Conservation (phyloP, 2,888 invertebrate genomes). For the Stenotaenia linearis region DNA sequence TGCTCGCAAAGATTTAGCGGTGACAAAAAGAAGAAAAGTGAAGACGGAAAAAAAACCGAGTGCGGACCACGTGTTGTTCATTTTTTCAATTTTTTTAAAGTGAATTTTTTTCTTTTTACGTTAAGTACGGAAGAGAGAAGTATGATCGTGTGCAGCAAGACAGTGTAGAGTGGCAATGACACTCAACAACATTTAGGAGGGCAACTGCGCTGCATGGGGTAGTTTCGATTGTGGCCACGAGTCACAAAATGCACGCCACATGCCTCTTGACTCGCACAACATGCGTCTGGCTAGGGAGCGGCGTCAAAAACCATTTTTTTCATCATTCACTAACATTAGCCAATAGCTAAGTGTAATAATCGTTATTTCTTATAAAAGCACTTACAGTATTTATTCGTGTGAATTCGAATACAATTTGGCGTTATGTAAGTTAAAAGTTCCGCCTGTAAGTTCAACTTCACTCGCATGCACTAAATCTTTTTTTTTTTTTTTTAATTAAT, state of each 20-base stretch:
- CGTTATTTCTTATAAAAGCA: too few species aligned
- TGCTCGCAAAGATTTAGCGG: constrained; percentile 30
- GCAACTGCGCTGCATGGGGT: neutral
- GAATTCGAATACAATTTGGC: too few species aligned
- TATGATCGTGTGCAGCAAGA: neutral
- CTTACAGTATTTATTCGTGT: neutral
- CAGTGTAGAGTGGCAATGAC: neutral
- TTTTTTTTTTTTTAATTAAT: too few species aligned
- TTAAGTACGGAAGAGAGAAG: neutral
- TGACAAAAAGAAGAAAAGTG: neutral
- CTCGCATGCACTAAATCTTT: too few species aligned
- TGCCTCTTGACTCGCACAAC: neutral
- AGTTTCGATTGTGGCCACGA: neutral
- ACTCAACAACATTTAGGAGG: neutral
- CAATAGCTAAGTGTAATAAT: too few species aligned
- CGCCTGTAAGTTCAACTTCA: neutral
- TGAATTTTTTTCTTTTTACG: too few species aligned
- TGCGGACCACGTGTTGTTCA: constrained; percentile 31
- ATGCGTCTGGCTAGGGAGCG: neutral
- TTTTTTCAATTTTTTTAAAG: too few species aligned
- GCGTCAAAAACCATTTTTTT: neutral
- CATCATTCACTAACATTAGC: too few species aligned
- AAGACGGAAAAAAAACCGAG: neutral
- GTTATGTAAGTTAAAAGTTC: too few species aligned
- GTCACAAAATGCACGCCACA: neutral